Evolutionary conservation across 64 coral and sea anemone genomes (phyloP).

Genomic region (Montipora capricornis): DNA sequence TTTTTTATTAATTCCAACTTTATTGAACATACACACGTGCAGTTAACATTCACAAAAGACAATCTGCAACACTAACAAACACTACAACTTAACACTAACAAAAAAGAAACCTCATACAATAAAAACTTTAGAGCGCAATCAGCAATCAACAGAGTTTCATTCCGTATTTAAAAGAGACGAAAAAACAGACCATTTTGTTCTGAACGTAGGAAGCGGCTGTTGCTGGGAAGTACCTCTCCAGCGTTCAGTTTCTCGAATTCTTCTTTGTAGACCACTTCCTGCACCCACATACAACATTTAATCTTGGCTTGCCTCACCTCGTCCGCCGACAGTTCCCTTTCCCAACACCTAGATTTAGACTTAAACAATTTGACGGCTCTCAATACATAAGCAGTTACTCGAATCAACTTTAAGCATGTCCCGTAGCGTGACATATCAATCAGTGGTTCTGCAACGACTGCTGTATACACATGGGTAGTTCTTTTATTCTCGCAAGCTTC

Average conservation of each 20-base stretch:
- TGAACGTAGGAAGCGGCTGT: too few species aligned
- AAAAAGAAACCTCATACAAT: too few species aligned
- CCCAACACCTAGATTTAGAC: neutral
- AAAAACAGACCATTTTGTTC: too few species aligned
- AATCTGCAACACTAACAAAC: too few species aligned
- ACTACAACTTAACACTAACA: too few species aligned
- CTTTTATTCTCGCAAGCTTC: neutral
- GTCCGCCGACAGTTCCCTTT: neutral
- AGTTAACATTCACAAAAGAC: too few species aligned
- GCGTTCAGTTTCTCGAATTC: neutral
- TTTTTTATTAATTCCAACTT: too few species aligned
- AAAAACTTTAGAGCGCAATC: too few species aligned
- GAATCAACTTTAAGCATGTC: slow-evolving; percentile 1
- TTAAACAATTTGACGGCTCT: slow-evolving; percentile 5
- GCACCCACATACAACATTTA: neutral
- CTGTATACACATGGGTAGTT: neutral
- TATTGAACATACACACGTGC: too few species aligned
- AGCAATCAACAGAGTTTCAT: too few species aligned
- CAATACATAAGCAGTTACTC: neutral
- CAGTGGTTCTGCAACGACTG: neutral
- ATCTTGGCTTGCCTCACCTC: neutral
- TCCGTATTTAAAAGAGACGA: too few species aligned
- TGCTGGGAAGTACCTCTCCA: neutral
- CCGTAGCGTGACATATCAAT: neutral
- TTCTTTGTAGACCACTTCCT: slow-evolving; percentile 37